Percentiles rank a stretch among this genome's conserved stretches.
Evolutionary conservation across 2,888 invertebrate species (phyloP).

Genomic region (Bellardia bayeri): DNA sequence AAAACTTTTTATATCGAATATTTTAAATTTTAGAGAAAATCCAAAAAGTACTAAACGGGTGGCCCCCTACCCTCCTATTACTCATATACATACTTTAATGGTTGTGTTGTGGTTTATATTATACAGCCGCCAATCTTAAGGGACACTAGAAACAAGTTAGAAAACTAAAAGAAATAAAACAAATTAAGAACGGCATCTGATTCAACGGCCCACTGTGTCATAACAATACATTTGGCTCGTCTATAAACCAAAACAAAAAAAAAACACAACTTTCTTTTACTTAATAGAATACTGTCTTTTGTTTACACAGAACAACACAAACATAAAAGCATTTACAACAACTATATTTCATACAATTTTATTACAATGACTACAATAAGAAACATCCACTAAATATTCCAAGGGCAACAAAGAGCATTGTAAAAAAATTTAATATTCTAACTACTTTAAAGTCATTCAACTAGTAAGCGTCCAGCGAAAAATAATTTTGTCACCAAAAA

Average conservation of each 20-base stretch:
- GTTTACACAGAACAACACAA: not conserved
- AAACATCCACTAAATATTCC: not conserved
- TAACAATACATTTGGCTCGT: not conserved
- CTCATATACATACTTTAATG: not conserved
- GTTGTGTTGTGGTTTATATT: not conserved
- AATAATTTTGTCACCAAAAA: constrained; percentile 13
- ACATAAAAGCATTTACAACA: not conserved
- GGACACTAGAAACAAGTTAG: too few relatives aligned
- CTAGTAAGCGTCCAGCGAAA: not conserved
- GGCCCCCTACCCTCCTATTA: not conserved
- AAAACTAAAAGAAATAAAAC: too few relatives aligned
- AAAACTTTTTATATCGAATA: too few relatives aligned
- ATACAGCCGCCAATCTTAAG: too few relatives aligned
- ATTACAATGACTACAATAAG: constrained; percentile 28
- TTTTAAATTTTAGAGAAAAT: too few relatives aligned
- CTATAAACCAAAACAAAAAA: not conserved
- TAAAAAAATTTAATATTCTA: not conserved
- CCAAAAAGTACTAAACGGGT: too few relatives aligned
- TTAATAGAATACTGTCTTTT: not conserved
- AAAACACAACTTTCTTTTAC: not conserved
- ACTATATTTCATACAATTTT: constrained; percentile 8
- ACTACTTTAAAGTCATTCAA: constrained; percentile 28
- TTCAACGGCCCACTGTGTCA: too few relatives aligned
- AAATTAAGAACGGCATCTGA: too few relatives aligned
- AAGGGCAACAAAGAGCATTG: not conserved